Percentiles rank a stretch among this genome's conserved stretches.
These are phyloP conservation scores for Rotaria socialis DNA, from an alignment of 2,888 invertebrate species.

Conservation along the genomic window DNA sequence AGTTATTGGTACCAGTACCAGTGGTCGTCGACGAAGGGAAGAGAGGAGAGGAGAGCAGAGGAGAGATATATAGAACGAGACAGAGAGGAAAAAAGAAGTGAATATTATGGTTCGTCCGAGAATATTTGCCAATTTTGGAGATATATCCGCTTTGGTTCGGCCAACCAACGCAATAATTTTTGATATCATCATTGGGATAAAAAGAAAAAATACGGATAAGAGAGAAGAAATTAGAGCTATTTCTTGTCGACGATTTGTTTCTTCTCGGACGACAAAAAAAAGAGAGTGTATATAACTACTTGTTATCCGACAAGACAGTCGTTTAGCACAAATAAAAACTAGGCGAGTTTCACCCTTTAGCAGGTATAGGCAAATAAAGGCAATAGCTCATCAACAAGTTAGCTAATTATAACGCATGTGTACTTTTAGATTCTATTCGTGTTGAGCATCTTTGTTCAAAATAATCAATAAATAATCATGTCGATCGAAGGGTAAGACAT, in stretches of 20 bases:
- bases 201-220: neutral
- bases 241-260: neutral
- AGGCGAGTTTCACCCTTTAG: neutral
- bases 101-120: conserved; percentile 7
- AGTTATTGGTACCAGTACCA: conserved; percentile 10
- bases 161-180: neutral
- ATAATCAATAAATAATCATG: neutral
- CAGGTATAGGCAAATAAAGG: neutral
- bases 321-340: neutral
- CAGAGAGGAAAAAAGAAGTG: neutral
- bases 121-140: conserved; percentile 26
- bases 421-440: neutral
- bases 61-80: neutral
- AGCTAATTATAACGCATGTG: too few species aligned
- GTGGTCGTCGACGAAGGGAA: neutral
- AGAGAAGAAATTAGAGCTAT: conserved; percentile 21
- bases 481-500: neutral
- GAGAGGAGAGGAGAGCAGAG: too few species aligned
- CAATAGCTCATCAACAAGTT: too few species aligned
- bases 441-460: neutral
- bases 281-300: neutral
- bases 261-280: neutral
- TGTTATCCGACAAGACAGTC: neutral
- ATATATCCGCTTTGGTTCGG: neutral
- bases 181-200: neutral